phyloP scores from a whole-genome alignment of 2,797 vertebrate species.

The Lacerta bilineata region DNA sequence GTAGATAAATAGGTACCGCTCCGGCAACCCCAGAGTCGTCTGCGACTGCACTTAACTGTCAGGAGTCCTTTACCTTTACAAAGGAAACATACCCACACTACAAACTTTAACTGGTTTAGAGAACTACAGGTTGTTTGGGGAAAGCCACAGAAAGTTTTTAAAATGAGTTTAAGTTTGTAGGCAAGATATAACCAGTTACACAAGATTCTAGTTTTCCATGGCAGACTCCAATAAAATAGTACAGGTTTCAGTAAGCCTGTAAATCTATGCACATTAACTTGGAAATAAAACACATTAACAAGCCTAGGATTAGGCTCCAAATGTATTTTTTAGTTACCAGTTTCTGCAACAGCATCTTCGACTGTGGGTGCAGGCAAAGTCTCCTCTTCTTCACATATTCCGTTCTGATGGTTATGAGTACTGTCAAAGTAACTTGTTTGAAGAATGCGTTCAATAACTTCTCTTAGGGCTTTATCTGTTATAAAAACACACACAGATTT shows the following conservation, averaged over 20 bases:
- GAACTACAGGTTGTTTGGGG: neutral
- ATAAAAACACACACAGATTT: neutral
- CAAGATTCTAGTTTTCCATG: neutral
- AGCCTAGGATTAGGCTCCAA: neutral
- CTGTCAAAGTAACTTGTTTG: conserved; percentile 95
- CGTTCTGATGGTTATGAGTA: conserved; percentile 93
- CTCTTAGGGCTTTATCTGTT: conserved; percentile 93
- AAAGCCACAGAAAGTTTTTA: neutral
- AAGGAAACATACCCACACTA: neutral
- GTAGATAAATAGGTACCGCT: too few relatives aligned
- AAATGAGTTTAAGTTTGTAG: neutral
- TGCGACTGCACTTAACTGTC: too few relatives aligned
- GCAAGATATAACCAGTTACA: neutral
- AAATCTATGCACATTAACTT: conserved; percentile 17
- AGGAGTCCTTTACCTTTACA: too few relatives aligned
- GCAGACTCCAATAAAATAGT: neutral
- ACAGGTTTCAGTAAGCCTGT: neutral
- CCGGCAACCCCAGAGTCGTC: too few relatives aligned
- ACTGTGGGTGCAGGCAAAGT: conserved; percentile 78
- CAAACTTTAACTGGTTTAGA: neutral
- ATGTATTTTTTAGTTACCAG: conserved; percentile 79
- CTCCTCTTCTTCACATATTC: conserved; percentile 91
- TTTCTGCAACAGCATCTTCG: conserved; percentile 85
- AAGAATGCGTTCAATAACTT: conserved; percentile 91
- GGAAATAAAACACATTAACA: neutral